A percentile compares a stretch with the other conserved stretches of the same genome.
These are phyloP conservation scores for Hyles lineata DNA, from an alignment of 2,888 invertebrate genomes.

Conservation along the genomic window DNA sequence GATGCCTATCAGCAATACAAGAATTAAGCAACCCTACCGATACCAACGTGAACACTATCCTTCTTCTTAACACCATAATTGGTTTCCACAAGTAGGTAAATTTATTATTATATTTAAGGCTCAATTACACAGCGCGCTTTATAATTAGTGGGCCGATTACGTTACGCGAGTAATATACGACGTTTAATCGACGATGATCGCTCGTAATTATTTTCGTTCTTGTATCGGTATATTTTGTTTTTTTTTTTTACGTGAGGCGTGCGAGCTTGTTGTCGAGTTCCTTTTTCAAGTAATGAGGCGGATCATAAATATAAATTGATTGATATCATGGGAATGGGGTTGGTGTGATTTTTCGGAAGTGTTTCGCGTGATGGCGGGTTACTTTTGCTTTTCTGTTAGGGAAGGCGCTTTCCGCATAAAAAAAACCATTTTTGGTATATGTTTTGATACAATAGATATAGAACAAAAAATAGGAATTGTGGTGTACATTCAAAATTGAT, in stretches of 20 bases:
- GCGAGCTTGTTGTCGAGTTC: conserved; percentile 28
- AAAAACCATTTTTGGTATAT: no score
- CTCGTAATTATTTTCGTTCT: conserved; percentile 66
- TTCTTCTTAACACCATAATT: conserved; percentile 52
- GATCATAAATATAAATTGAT: conserved; percentile 31
- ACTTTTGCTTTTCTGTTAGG: background rate
- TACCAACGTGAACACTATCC: conserved; percentile 2
- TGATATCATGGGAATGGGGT: conserved; percentile 14
- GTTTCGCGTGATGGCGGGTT: background rate
- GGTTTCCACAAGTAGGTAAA: conserved; percentile 52
- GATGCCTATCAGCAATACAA: no score
- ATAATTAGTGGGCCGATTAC: conserved; percentile 49
- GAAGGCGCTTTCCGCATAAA: no score
- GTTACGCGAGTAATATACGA: conserved; percentile 67
- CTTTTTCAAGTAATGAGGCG: conserved; percentile 31
- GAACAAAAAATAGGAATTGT: no score
- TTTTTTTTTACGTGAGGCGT: conserved; percentile 39
- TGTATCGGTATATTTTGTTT: conserved; percentile 53
- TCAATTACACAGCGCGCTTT: conserved; percentile 43
- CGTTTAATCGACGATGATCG: conserved; percentile 66
- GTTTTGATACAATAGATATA: no score
- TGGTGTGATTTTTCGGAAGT: conserved; percentile 17
- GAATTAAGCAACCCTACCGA: background rate
- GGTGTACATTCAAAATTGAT: no score
- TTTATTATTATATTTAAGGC: conserved; percentile 49